phyloP scores from a whole-genome alignment of 2,797 vertebrate genomes.

The Sebastes cheni region DNA sequence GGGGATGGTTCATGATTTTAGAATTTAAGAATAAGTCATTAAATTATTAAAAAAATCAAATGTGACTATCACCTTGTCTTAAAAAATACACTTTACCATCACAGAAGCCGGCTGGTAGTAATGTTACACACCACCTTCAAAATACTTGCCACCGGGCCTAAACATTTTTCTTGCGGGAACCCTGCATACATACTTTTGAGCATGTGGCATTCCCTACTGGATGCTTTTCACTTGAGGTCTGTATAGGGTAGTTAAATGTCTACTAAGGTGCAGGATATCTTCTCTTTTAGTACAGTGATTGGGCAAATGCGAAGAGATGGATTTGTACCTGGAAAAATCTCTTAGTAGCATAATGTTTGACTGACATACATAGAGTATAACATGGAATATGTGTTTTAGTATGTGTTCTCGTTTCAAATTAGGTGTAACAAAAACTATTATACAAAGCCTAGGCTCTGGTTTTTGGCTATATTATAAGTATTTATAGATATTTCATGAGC shows the following conservation, averaged over 20 bases:
- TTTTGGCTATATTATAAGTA: constrained; percentile 58
- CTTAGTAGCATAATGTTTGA: constrained; percentile 14
- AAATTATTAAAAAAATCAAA: too few species aligned
- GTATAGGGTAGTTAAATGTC: background rate
- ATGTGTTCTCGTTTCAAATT: constrained; percentile 52
- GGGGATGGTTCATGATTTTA: too few species aligned
- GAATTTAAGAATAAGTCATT: too few species aligned
- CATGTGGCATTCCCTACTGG: background rate
- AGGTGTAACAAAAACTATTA: constrained; percentile 62
- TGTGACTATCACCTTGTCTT: too few species aligned
- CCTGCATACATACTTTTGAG: background rate
- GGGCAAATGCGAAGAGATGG: background rate
- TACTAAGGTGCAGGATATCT: background rate
- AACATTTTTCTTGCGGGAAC: too few species aligned
- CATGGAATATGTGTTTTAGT: constrained; percentile 37
- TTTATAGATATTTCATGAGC: constrained; percentile 74
- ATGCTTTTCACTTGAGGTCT: background rate
- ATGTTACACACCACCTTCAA: too few species aligned
- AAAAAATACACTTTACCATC: too few species aligned
- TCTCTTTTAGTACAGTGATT: background rate
- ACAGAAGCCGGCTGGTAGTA: too few species aligned
- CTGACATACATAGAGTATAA: constrained; percentile 25
- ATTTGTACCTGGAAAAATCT: constrained; percentile 15
- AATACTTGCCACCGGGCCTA: too few species aligned
- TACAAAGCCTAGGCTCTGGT: constrained; percentile 34